These are phyloP conservation scores for Trachemys scripta DNA, from an alignment of 2,113 vertebrate species.

Conservation along the genomic window DNA sequence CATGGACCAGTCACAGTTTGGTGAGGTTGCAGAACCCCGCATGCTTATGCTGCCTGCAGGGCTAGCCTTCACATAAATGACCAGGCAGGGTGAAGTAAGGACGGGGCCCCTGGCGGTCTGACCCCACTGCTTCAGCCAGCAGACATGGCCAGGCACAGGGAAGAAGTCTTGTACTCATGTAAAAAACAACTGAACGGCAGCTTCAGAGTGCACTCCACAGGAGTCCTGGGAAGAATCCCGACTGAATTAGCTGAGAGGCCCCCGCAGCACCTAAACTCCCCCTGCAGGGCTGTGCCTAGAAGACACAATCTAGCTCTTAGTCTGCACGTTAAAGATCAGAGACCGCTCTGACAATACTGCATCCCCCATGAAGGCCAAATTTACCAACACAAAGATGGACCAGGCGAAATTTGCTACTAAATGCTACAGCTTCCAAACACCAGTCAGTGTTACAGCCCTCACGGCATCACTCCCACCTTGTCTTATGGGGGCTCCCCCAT, in stretches of 20 bases:
- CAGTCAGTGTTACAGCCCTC: too few species aligned
- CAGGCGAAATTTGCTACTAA: background rate
- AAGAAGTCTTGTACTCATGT: background rate
- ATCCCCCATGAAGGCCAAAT: background rate
- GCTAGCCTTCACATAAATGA: background rate
- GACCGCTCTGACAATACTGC: background rate
- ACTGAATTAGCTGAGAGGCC: background rate
- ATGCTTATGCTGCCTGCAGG: background rate
- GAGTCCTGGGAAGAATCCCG: background rate
- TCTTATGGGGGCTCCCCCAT: background rate
- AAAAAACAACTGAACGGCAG: fast-evolving
- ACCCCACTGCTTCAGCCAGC: background rate
- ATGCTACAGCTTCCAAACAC: background rate
- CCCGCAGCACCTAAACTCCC: background rate
- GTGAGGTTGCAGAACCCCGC: background rate
- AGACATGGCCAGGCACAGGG: background rate
- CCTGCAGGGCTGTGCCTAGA: fast-evolving
- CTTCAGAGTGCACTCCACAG: background rate
- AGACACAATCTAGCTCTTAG: background rate
- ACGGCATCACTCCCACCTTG: fast-evolving
- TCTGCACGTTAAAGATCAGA: background rate
- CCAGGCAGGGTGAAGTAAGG: background rate
- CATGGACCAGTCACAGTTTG: background rate
- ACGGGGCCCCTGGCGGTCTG: background rate
- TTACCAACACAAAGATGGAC: fast-evolving